Conservation (phyloP, 1,140 invertebrate genomes). For the Lepidurus apus region DNA sequence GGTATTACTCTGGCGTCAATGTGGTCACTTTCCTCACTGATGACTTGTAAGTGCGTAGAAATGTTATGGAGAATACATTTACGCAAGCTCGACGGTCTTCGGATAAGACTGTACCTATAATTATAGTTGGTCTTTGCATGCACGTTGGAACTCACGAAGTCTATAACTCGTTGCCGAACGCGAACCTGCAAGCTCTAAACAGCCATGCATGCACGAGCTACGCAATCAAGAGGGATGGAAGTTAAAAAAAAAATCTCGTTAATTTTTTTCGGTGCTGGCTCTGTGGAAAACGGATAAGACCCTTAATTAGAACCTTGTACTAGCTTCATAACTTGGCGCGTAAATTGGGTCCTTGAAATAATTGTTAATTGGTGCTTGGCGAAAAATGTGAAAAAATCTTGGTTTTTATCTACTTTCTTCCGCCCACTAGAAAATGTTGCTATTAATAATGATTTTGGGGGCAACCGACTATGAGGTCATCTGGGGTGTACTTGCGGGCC, state of each 20-base stretch:
- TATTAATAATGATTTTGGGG: neutral
- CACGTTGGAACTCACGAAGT: neutral
- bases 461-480: neutral
- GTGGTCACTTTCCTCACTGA: neutral
- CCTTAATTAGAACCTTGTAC: too few relatives aligned
- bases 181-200: neutral
- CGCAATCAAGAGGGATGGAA: neutral
- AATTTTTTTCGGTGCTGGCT: too few relatives aligned
- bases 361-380: too few relatives aligned
- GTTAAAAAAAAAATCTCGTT: too few relatives aligned
- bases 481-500: neutral
- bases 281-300: too few relatives aligned
- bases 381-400: too few relatives aligned
- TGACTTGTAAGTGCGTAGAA: neutral
- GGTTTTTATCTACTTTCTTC: neutral
- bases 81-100: neutral
- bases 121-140: neutral
- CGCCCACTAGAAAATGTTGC: neutral
- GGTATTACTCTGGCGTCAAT: too few relatives aligned
- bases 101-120: neutral
- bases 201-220: neutral
- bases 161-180: neutral
- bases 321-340: too few relatives aligned
- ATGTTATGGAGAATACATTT: neutral
- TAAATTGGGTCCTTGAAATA: too few relatives aligned